Evolutionary conservation across 2,888 invertebrate species (phyloP), one percentile per base, ranked within the genome.

Genomic region (Dyspetes luteomarginatus): DNA sequence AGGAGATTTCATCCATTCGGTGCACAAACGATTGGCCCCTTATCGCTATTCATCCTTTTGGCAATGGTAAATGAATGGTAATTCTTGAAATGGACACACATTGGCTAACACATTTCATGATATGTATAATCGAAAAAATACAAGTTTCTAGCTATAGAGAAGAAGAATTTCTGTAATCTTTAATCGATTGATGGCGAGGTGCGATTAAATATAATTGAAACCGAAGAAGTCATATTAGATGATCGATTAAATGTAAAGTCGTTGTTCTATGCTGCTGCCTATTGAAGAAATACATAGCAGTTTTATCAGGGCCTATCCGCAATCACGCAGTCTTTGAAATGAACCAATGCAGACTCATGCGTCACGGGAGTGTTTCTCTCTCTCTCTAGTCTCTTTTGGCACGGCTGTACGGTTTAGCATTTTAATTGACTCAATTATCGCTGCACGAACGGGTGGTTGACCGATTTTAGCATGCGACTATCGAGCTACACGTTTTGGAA

Each of bases 351-450:
- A 65, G 43, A 17, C 43, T 22, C 41, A 22, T 43, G 50, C 58
- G 50, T 65, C 65, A 28, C 41, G 5, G 36, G 12, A n/a, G 24
- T 60, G n/a, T 28, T 17, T 22, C 12, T 45, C 24, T 62, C 43
- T 43, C 41, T n/a, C 12, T 58, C 56, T 43, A 17, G 58, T 56
- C 17, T 22, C 56, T 28, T 41, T 28, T 50, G 43, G 48, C 30
- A 65, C 65, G 22, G 28, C 52, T 50, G 15, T 9, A 41, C 45
- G 36, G 41, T 68, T 78, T 73, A 68, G 73, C 81, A 81, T 81
- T 81, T 78, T 68, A 73, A 68, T 78, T 78, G 73, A 73, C 45
- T 68, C 24, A 55, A 81, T 73, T 68, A 79, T 28, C 48, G 43
- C 17, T 24, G 79, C 50, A 48, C 45, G 55, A 56, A 64, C 62